These are phyloP conservation scores for Chlorospingus semifuscus DNA, from an alignment of 2,797 vertebrate species.

Conservation along the genomic window DNA sequence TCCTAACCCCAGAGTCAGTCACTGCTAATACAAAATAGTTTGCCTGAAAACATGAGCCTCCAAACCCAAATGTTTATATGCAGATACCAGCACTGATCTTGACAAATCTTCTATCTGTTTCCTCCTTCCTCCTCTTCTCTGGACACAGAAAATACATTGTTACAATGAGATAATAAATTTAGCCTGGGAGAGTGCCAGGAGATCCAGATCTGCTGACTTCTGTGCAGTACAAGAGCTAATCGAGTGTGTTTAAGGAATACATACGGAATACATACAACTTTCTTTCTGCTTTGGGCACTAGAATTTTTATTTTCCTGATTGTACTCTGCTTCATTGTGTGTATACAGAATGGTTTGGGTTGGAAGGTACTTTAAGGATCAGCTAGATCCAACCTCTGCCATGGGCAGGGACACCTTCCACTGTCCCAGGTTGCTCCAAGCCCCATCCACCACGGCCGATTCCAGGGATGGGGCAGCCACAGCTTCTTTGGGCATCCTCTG, in stretches of 20 bases:
- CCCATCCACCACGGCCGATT: too few relatives aligned
- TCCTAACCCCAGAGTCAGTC: not conserved
- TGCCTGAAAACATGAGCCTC: not conserved
- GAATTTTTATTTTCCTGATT: not conserved
- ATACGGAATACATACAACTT: not conserved
- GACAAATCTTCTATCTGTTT: not conserved
- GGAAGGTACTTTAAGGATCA: not conserved
- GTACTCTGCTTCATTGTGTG: not conserved
- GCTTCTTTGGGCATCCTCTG: not conserved
- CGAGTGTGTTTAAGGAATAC: not conserved
- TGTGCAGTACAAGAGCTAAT: accelerated
- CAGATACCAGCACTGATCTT: not conserved
- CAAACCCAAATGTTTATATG: not conserved
- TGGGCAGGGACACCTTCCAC: not conserved
- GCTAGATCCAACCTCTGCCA: not conserved
- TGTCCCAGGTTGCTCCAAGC: accelerated
- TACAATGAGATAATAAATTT: not conserved
- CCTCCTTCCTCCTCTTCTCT: not conserved
- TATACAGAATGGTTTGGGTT: not conserved
- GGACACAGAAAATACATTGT: not conserved
- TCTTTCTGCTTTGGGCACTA: not conserved
- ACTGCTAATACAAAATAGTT: not conserved
- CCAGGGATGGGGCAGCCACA: not conserved
- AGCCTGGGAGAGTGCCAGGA: not conserved
- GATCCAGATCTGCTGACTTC: not conserved